Evolutionary conservation across 35 echinoderm and acorn worm genomes (phyloP).

Genomic region (Antedon bifida): DNA sequence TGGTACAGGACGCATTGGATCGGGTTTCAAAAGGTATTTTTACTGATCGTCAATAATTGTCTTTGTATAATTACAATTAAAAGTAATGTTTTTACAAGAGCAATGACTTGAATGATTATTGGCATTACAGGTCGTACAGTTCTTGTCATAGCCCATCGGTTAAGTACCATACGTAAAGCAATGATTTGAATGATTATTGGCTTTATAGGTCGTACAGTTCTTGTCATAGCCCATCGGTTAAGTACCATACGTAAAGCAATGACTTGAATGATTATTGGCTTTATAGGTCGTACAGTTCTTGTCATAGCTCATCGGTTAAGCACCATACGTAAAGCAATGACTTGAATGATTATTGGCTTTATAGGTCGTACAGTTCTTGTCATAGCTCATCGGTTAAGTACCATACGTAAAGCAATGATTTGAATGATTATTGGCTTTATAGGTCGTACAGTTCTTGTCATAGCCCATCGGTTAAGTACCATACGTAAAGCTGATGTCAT

Average conservation of each 20-base stretch:
- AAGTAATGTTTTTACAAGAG: no score
- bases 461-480: slow-evolving; percentile 85
- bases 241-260: slow-evolving; percentile 93
- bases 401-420: slow-evolving; percentile 87
- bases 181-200: slow-evolving; percentile 4
- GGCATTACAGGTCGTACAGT: slow-evolving; percentile 61
- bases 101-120: slow-evolving; percentile 11
- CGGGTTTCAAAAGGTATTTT: slow-evolving; percentile 53
- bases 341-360: slow-evolving; percentile 1
- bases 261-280: slow-evolving; percentile 1
- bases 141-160: slow-evolving; percentile 74
- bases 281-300: slow-evolving; percentile 73
- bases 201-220: slow-evolving; percentile 65
- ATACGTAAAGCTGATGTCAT: slow-evolving; percentile 86
- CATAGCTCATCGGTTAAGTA: slow-evolving; percentile 86
- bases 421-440: not conserved
- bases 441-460: slow-evolving; percentile 87
- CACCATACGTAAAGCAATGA: slow-evolving; percentile 87
- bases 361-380: slow-evolving; percentile 82
- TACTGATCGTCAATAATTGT: not conserved
- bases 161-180: slow-evolving; percentile 92
- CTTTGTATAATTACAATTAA: no score
- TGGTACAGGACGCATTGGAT: slow-evolving; percentile 72
- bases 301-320: slow-evolving; percentile 88
- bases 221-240: slow-evolving; percentile 81